phyloP scores from a whole-genome alignment of 2,113 vertebrate species.

The Hypomesus transpacificus region DNA sequence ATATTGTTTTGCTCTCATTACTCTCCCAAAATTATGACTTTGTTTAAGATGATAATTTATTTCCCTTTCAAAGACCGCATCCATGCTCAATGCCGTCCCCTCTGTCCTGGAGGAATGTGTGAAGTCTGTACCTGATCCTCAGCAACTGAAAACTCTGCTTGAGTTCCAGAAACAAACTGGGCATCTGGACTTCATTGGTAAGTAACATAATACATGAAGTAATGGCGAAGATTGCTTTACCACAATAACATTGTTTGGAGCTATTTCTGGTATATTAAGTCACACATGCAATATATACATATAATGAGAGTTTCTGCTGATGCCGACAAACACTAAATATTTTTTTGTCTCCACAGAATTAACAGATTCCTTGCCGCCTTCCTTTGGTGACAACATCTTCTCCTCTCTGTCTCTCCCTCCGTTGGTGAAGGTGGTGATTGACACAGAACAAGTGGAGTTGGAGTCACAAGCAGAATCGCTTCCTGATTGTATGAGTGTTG shows the following conservation, averaged over 20 bases:
- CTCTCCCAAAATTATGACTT: background rate
- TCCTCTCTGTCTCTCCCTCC: constrained; percentile 66
- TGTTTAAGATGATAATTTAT: background rate
- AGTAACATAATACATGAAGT: constrained; percentile 7
- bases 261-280: too few species aligned
- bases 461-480: constrained; percentile 45
- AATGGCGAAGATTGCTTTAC: background rate
- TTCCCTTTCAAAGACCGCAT: constrained; percentile 48
- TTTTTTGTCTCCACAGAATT: constrained; percentile 19
- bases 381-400: constrained; percentile 69
- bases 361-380: constrained; percentile 51
- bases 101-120: constrained; percentile 66
- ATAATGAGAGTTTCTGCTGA: too few species aligned
- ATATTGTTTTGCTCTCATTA: too few species aligned
- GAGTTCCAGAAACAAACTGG: constrained; percentile 54
- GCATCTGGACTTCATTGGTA: constrained; percentile 56
- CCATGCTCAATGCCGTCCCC: constrained; percentile 57
- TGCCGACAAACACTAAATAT: background rate
- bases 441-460: constrained; percentile 47
- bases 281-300: too few species aligned
- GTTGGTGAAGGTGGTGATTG: constrained; percentile 61
- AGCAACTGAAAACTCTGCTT: constrained; percentile 59
- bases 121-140: constrained; percentile 57
- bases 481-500: constrained; percentile 54
- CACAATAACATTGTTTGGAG: background rate